phyloP scores from a whole-genome alignment of 1,140 invertebrate species.

The Musca vetustissima region DNA sequence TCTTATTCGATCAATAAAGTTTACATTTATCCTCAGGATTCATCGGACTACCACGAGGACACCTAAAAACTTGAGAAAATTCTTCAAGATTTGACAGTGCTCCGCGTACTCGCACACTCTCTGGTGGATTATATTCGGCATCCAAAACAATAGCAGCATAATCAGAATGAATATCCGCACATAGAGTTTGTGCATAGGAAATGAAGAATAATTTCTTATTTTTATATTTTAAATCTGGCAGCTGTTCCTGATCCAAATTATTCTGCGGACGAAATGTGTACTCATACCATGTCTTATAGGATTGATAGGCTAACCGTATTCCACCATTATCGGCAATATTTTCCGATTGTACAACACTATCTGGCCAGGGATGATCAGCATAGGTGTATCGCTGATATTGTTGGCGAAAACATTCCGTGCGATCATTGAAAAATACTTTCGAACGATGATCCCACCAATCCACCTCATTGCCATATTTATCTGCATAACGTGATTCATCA shows the following conservation, averaged over 20 bases:
- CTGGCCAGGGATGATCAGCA: conserved; percentile 59
- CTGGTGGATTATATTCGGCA: conserved; percentile 78
- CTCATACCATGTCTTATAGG: conserved; percentile 53
- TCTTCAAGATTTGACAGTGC: conserved; percentile 86
- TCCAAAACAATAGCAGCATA: conserved; percentile 52
- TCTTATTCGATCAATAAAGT: conserved; percentile 41
- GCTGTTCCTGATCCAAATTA: no score
- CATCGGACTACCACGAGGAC: conserved; percentile 36
- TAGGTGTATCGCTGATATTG: conserved; percentile 64
- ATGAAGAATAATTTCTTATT: conserved; percentile 83
- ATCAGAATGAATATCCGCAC: conserved; percentile 37
- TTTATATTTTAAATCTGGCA: conserved; percentile 33
- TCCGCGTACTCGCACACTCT: conserved; percentile 81
- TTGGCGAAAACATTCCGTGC: conserved; percentile 74
- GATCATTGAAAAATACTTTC: conserved; percentile 57
- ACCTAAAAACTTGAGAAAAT: conserved; percentile 66
- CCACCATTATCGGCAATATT: conserved; percentile 68
- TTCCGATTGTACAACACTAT: conserved; percentile 67
- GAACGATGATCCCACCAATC: no score
- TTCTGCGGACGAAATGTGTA: no score
- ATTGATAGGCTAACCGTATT: conserved; percentile 59
- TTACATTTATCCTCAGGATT: conserved; percentile 46
- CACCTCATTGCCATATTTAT: no score
- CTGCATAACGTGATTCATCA: no score
- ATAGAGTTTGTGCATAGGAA: conserved; percentile 75